Conservation (phyloP, 1,140 invertebrate genomes). For the Procambarus virginalis region DNA sequence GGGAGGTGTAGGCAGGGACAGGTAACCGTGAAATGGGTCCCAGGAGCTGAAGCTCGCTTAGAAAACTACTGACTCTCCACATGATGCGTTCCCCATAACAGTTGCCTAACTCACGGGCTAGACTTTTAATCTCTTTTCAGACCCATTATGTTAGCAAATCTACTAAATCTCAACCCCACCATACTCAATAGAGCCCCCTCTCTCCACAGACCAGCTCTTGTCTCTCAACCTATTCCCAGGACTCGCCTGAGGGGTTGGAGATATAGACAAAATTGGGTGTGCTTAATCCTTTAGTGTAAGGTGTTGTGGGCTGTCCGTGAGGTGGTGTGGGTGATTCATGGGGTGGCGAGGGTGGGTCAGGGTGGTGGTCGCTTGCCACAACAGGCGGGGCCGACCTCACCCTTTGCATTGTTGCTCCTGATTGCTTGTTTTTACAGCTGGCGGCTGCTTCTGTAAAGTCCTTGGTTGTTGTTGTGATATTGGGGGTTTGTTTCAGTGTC, state of each 20-base stretch:
- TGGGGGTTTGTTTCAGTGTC: background rate
- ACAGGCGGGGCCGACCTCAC: background rate
- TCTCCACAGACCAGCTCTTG: no score
- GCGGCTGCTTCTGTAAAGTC: background rate
- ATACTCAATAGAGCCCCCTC: no score
- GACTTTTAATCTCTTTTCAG: no score
- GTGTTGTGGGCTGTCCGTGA: background rate
- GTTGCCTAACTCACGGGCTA: no score
- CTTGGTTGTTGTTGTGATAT: background rate
- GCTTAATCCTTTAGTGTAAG: background rate
- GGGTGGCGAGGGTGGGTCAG: background rate
- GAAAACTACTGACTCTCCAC: no score
- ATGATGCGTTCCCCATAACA: no score
- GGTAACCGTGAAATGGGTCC: no score
- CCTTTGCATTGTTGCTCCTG: background rate
- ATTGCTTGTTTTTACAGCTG: constrained; percentile 1
- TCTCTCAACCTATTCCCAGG: background rate
- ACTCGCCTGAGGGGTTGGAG: background rate
- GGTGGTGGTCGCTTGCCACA: background rate
- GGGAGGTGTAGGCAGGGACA: no score
- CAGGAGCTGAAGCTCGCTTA: no score
- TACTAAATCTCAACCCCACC: no score
- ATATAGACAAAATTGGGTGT: background rate
- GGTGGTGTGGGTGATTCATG: background rate
- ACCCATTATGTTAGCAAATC: no score